Conservation (phyloP, 2,888 invertebrate genomes). For the Eubasilissa splendida region DNA sequence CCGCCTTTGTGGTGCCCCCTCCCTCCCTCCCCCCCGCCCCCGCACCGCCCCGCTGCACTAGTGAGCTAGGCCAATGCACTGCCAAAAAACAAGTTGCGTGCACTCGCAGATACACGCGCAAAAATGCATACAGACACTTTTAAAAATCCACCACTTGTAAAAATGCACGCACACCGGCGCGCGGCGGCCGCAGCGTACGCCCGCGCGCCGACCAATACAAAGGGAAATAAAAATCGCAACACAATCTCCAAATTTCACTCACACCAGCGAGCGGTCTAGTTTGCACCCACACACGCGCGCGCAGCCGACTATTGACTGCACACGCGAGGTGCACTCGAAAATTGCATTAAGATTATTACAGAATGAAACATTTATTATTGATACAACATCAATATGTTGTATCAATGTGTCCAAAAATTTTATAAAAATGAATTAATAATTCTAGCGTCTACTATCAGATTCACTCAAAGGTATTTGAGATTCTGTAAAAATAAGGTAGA, state of each 20-base stretch:
- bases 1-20: slow-evolving; percentile 24
- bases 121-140: slow-evolving; percentile 37
- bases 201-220: slow-evolving; percentile 25
- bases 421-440: too few relatives aligned
- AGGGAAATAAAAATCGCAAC: slow-evolving; percentile 38
- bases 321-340: slow-evolving; percentile 17
- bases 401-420: too few relatives aligned
- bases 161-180: slow-evolving; percentile 27
- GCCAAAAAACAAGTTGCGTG: slow-evolving; percentile 58
- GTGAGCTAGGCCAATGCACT: slow-evolving; percentile 57
- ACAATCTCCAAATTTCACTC: slow-evolving; percentile 42
- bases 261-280: slow-evolving; percentile 21
- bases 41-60: slow-evolving; percentile 60
- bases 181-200: neutral
- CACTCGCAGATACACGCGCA: slow-evolving; percentile 42
- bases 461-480: too few relatives aligned
- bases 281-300: slow-evolving; percentile 23
- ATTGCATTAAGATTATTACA: too few relatives aligned
- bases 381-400: too few relatives aligned
- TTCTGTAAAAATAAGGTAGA: too few relatives aligned
- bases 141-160: slow-evolving; percentile 37
- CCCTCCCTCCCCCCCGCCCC: slow-evolving; percentile 1
- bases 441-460: too few relatives aligned
- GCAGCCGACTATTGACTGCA: slow-evolving; percentile 13
- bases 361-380: too few relatives aligned